phyloP scores from a whole-genome alignment of 2,888 invertebrate species.

The Pristionchus arcanus region DNA sequence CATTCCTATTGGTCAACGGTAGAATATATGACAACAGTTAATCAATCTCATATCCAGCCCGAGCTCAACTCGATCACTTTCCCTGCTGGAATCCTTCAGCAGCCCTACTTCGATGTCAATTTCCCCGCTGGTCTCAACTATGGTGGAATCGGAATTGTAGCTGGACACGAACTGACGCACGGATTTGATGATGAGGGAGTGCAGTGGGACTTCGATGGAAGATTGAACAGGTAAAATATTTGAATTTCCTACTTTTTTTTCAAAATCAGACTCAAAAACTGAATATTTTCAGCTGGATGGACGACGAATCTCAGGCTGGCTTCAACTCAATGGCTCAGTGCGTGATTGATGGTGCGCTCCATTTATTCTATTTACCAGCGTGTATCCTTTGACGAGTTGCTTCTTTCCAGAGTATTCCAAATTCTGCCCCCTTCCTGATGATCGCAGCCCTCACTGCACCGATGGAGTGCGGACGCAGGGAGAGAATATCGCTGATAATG shows the following conservation, averaged over 20 bases:
- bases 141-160: conserved; percentile 93
- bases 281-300: conserved; percentile 67
- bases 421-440: conserved; percentile 68
- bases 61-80: conserved; percentile 76
- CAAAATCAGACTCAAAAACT: no score
- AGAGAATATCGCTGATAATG: conserved; percentile 83
- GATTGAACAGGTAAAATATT: conserved; percentile 59
- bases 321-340: conserved; percentile 72
- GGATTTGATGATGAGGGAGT: conserved; percentile 89
- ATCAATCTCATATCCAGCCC: conserved; percentile 61
- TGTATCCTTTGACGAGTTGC: no score
- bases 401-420: conserved; percentile 63
- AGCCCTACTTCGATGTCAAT: conserved; percentile 74
- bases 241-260: no score
- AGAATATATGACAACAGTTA: no score
- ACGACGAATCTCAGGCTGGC: conserved; percentile 60
- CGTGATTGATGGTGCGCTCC: conserved; percentile 60
- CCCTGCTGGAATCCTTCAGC: conserved; percentile 74
- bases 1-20: no score
- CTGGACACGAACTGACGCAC: conserved; percentile 96
- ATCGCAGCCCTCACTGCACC: conserved; percentile 73
- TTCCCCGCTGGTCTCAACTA: conserved; percentile 82
- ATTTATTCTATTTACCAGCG: no score
- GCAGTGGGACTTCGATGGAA: conserved; percentile 73
- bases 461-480: conserved; percentile 82